Evolutionary conservation across 1,140 invertebrate genomes (phyloP).

Genomic region (Lepidurus couesii): DNA sequence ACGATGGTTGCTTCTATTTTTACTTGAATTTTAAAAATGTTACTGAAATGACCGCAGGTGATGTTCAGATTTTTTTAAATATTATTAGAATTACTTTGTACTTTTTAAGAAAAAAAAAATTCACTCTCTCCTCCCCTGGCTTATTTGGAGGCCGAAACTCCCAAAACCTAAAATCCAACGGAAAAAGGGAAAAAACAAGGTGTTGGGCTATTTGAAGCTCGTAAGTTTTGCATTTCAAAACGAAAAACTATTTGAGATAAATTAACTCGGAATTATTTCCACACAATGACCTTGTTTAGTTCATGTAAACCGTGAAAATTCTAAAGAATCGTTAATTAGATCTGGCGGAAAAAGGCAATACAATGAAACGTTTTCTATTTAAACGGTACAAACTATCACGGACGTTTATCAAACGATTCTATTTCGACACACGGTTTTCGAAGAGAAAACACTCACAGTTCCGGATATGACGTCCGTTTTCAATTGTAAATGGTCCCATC

Average conservation of each 20-base stretch:
- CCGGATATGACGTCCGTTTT: background rate
- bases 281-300: background rate
- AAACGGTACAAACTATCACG: background rate
- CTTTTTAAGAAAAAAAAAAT: background rate
- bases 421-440: background rate
- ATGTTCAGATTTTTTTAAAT: too few relatives aligned
- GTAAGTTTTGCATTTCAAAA: background rate
- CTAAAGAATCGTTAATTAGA: background rate
- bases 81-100: background rate
- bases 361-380: background rate
- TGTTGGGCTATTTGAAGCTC: background rate
- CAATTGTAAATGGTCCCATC: background rate
- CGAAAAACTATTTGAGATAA: background rate
- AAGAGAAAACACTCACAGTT: background rate
- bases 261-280: background rate
- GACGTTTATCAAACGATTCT: background rate
- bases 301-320: background rate
- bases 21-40: constrained; percentile 2
- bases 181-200: background rate
- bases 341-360: background rate
- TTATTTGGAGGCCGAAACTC: background rate
- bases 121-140: background rate
- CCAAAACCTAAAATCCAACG: background rate
- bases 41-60: constrained; percentile 7
- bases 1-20: background rate